phyloP scores from a whole-genome alignment of 2,113 vertebrate genomes.

The Callaeas wilsoni region DNA sequence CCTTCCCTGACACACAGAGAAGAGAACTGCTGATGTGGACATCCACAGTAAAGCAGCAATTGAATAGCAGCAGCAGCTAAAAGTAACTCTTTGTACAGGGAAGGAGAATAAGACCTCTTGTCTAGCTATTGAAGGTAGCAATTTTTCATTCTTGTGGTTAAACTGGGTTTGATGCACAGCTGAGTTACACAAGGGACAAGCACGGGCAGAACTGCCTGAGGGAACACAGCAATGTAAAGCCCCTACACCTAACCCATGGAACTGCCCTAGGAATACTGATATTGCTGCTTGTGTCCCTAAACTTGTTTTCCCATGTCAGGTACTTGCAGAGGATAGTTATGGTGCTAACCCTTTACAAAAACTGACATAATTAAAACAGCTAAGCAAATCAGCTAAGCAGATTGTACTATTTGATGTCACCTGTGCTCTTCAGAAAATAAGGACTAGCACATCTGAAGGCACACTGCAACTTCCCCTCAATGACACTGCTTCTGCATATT shows the following conservation, averaged over 20 bases:
- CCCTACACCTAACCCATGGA: neutral
- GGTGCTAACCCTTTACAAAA: neutral
- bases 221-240: neutral
- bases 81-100: neutral
- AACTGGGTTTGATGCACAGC: neutral
- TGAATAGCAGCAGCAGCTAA: neutral
- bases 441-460: neutral
- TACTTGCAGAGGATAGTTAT: neutral
- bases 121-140: neutral
- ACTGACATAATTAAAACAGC: neutral
- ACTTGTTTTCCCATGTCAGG: neutral
- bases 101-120: neutral
- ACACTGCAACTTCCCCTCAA: neutral
- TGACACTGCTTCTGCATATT: neutral
- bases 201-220: neutral
- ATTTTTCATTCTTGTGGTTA: neutral
- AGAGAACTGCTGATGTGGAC: neutral
- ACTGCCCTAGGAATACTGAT: neutral
- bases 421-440: neutral
- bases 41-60: neutral
- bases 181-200: neutral
- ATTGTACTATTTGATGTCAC: neutral
- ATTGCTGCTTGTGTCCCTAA: neutral
- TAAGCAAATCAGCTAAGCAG: neutral
- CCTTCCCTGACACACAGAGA: neutral